phyloP scores from a whole-genome alignment of 1,140 invertebrate genomes.

The Drosophila auraria region DNA sequence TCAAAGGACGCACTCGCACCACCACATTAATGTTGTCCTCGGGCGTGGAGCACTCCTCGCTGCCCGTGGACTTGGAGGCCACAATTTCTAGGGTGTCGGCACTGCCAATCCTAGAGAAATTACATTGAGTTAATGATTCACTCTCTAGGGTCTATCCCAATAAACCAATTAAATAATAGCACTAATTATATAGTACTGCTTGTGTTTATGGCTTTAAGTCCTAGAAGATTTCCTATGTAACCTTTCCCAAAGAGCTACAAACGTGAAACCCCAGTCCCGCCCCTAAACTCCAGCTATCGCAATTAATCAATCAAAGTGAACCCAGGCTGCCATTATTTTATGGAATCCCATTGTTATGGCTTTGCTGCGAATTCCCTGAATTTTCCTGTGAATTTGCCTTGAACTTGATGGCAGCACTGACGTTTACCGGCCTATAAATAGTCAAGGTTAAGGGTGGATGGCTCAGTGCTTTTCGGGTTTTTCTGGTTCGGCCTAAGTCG shows the following conservation, averaged over 20 bases:
- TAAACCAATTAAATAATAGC: neutral
- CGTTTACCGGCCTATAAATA: conserved; percentile 48
- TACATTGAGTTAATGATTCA: neutral
- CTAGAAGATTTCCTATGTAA: too few relatives aligned
- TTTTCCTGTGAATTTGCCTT: conserved; percentile 60
- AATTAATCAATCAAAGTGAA: conserved; percentile 50
- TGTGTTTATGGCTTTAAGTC: neutral
- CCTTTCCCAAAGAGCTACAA: too few relatives aligned
- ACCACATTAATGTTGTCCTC: conserved; percentile 93
- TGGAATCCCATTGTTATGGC: conserved; percentile 53
- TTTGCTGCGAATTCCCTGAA: conserved; percentile 40
- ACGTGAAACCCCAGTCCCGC: too few relatives aligned
- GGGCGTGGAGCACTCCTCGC: conserved; percentile 84
- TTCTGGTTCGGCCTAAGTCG: conserved; percentile 27
- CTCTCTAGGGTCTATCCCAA: neutral
- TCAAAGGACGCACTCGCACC: conserved; percentile 91
- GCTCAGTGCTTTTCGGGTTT: conserved; percentile 16
- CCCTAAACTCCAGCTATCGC: conserved; percentile 14
- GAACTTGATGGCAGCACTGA: conserved; percentile 61
- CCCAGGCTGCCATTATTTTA: conserved; percentile 18
- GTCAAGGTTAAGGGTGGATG: conserved; percentile 62
- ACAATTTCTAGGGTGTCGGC: conserved; percentile 83
- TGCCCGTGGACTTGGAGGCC: conserved; percentile 80
- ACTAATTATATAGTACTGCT: neutral
- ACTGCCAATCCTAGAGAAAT: conserved; percentile 73